Base-by-base conservation (phyloP, 2,888 invertebrate species). In the Cryptus viduatorius region DNA sequence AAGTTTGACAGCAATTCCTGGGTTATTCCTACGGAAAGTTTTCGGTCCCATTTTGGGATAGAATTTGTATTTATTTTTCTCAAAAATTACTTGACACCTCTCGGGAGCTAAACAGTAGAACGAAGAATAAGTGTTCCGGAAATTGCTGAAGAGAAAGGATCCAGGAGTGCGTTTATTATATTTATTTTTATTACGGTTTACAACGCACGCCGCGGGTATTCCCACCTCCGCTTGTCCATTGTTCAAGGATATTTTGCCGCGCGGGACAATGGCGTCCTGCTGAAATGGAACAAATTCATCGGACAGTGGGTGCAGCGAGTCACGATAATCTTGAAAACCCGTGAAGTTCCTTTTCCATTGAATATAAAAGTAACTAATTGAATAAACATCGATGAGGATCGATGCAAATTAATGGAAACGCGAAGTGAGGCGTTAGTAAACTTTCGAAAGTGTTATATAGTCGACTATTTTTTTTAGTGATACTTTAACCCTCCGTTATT, bases 171-270 rank as follows among this genome's bases (percentile, higher is more conserved):
- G 71, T 53, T 56, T 71, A 71, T 56, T 53, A 42, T 56, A 72
- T 72, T 59, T 72, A 72, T 59, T 59, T 72, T 72, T 72, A 72
- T 72, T 59, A 44, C 56, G 59, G 72, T 71, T 72, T 72, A 29
- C 59, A n/a, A 44, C 67, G 44, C 42, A 19, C 46, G 19, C 12
- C 19, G 56, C 59, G 59, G 24, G 24, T n/a, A 24, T 59, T 44
- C 8, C 72, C 69, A 53, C 69, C 71, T 53, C 19, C 53, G 56
- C 71, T 56, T 24, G 42, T 12, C 53, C 50, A 56, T 56, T 56
- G 71, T 72, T 59, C 24, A n/a, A 42, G n/a, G 29, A 59, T 72
- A 29, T 44, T 72, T 59, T 31, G 56, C 14, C 59, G 24, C 24
- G 14, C 7, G 7, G 14, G 10, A 59, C 56, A 56, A 72, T 72